A percentile compares a stretch with the other conserved stretches of the same genome.
phyloP scores from a whole-genome alignment of 2,888 invertebrate species.

The Sepiola atlantica region DNA sequence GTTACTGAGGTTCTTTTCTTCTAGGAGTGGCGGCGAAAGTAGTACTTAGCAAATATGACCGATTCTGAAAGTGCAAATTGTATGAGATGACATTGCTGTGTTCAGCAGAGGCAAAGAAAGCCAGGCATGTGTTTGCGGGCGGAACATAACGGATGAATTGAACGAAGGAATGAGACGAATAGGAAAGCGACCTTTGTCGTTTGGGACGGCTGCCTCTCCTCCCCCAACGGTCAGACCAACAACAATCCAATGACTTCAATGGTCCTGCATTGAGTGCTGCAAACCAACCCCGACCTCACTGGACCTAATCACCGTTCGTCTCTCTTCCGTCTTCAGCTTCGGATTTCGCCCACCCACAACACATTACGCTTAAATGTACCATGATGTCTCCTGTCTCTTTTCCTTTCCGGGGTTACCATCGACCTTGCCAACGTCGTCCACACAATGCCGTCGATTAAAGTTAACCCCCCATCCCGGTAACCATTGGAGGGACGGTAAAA shows the following conservation, averaged over 20 bases:
- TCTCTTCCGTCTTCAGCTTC: background rate
- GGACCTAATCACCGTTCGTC: background rate
- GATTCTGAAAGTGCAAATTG: background rate
- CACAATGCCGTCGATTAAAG: background rate
- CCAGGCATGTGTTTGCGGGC: background rate
- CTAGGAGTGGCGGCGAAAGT: background rate
- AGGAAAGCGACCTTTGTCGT: background rate
- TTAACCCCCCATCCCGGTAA: background rate
- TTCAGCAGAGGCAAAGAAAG: background rate
- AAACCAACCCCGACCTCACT: background rate
- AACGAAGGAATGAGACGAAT: background rate
- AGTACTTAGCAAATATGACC: background rate
- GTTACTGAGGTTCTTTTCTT: background rate
- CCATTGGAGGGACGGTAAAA: too few relatives aligned
- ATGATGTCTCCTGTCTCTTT: background rate
- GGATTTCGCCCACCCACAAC: background rate
- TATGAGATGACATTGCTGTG: background rate
- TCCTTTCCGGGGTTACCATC: background rate
- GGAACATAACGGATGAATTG: background rate
- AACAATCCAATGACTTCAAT: constrained; percentile 32
- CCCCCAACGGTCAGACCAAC: constrained; percentile 18
- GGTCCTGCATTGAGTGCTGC: background rate
- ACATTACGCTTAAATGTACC: background rate
- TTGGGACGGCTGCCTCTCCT: background rate
- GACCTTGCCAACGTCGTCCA: background rate